Evolutionary conservation across 2,888 invertebrate species (phyloP).

Genomic region (Cosmia trapezina): DNA sequence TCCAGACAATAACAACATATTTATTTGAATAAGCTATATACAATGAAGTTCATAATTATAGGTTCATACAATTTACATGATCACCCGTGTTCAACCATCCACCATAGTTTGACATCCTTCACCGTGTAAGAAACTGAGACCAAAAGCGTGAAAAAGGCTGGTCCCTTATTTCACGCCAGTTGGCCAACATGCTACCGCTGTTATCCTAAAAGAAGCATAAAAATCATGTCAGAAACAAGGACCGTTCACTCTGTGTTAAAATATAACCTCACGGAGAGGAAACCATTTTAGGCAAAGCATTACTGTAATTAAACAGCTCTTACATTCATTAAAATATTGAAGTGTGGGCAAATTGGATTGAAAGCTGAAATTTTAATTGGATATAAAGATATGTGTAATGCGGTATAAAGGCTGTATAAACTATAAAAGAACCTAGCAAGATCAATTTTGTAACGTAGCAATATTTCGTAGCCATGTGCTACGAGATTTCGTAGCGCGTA

Average conservation of each 20-base stretch:
- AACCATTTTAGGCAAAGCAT: constrained; percentile 28
- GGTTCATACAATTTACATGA: constrained; percentile 16
- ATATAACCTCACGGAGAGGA: constrained; percentile 34
- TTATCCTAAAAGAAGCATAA: constrained; percentile 59
- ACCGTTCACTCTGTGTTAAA: constrained; percentile 40
- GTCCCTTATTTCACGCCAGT: constrained; percentile 78
- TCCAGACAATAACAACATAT: no score
- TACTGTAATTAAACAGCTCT: constrained; percentile 11
- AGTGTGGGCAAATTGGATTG: constrained; percentile 25
- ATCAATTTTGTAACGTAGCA: constrained; percentile 19
- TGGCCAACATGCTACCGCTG: constrained; percentile 63
- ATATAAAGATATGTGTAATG: constrained; percentile 4
- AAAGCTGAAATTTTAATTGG: constrained; percentile 22
- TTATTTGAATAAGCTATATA: not conserved
- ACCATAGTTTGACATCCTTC: constrained; percentile 58
- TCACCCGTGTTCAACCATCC: constrained; percentile 19
- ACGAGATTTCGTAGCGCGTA: constrained; percentile 53
- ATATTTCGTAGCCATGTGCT: constrained; percentile 47
- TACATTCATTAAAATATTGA: constrained; percentile 36
- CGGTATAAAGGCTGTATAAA: not conserved
- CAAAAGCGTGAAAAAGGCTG: constrained; percentile 70
- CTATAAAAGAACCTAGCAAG: constrained; percentile 4
- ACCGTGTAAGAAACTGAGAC: constrained; percentile 63
- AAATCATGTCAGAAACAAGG: constrained; percentile 59
- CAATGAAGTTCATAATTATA: not conserved